Conservation (phyloP, 1,140 invertebrate genomes). For the Drosophila repleta region DNA sequence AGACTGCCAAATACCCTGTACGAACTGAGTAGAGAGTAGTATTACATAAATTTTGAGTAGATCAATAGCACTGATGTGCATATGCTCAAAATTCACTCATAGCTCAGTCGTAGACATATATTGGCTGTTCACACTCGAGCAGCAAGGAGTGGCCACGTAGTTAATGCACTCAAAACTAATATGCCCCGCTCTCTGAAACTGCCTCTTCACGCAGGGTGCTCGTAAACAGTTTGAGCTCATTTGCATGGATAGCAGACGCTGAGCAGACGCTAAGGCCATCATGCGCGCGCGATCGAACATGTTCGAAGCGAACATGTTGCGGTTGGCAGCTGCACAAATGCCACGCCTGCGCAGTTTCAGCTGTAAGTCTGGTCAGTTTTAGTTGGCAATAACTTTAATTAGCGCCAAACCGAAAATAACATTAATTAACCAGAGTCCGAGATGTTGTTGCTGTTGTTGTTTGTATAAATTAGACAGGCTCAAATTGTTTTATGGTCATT, state of each 20-base stretch:
- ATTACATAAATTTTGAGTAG: too few species aligned
- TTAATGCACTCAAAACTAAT: too few species aligned
- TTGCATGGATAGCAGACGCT: constrained; percentile 17
- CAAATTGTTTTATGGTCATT: constrained; percentile 73
- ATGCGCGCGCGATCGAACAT: neutral
- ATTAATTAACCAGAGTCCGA: constrained; percentile 33
- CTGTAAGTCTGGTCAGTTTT: constrained; percentile 4
- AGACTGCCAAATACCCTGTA: neutral
- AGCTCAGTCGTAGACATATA: too few species aligned
- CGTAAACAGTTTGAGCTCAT: constrained; percentile 5
- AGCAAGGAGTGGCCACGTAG: too few species aligned
- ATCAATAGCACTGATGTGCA: too few species aligned
- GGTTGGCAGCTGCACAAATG: constrained; percentile 7
- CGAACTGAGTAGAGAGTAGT: too few species aligned
- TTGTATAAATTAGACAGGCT: constrained; percentile 64
- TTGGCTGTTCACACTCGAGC: too few species aligned
- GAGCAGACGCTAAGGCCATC: constrained; percentile 1
- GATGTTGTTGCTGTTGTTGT: neutral
- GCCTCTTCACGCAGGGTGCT: too few species aligned
- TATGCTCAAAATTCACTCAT: too few species aligned
- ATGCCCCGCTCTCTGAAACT: too few species aligned
- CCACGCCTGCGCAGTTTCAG: constrained; percentile 32
- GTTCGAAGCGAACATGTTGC: constrained; percentile 39
- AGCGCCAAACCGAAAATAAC: constrained; percentile 36
- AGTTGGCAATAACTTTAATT: constrained; percentile 35